Evolutionary conservation across 1,140 invertebrate species (phyloP).

Genomic region (Antheraea pernyi): DNA sequence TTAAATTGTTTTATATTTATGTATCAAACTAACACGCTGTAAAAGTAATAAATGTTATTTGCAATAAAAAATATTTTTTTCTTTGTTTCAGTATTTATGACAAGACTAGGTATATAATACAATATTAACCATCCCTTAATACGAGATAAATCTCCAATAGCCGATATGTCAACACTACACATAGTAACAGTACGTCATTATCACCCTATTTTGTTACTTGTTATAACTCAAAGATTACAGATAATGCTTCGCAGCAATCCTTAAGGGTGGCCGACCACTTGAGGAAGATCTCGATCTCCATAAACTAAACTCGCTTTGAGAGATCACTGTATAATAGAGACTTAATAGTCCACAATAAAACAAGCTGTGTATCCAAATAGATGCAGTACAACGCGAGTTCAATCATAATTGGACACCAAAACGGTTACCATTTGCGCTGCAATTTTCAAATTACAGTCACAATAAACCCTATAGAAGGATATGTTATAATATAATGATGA

Average conservation of each 20-base stretch:
- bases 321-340: slow-evolving; percentile 39
- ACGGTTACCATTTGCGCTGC: slow-evolving; percentile 70
- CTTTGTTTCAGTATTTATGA: too few relatives aligned
- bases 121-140: slow-evolving; percentile 23
- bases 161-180: slow-evolving; percentile 54
- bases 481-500: slow-evolving; percentile 51
- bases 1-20: too few relatives aligned
- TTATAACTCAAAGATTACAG: slow-evolving; percentile 72
- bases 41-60: too few relatives aligned
- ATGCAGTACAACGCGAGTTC: neutral
- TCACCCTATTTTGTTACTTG: slow-evolving; percentile 56
- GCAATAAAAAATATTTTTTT: too few relatives aligned
- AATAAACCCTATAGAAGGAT: slow-evolving; percentile 56
- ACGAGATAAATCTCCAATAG: slow-evolving; percentile 42
- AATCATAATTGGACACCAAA: slow-evolving; percentile 30
- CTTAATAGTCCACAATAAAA: slow-evolving; percentile 12
- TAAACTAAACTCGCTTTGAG: slow-evolving; percentile 16
- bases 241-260: slow-evolving; percentile 37
- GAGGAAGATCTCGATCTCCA: neutral
- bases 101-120: too few relatives aligned
- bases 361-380: neutral
- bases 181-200: slow-evolving; percentile 64
- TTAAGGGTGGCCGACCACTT: slow-evolving; percentile 33
- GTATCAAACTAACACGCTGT: too few relatives aligned
- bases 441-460: slow-evolving; percentile 77